A percentile compares a stretch with the other conserved stretches of the same genome.
phyloP scores from a whole-genome alignment of 2,113 vertebrate species.

The Delphinus delphis region DNA sequence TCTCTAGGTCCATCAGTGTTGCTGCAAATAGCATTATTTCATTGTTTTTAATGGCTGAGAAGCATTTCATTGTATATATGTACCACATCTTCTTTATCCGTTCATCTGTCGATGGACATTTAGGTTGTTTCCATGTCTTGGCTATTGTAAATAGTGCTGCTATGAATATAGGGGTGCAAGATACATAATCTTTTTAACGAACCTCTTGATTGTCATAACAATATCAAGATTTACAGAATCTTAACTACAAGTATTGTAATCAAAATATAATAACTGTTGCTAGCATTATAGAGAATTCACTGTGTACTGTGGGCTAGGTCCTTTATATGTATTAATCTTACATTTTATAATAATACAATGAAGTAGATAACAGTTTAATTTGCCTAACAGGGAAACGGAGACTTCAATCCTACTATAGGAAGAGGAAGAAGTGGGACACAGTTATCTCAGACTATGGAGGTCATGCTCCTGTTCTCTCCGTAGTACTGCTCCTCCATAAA shows the following conservation, averaged over 20 bases:
- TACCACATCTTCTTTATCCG: background rate
- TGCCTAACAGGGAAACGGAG: background rate
- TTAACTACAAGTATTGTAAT: background rate
- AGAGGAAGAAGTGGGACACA: background rate
- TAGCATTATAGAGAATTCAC: background rate
- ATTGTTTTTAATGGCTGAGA: background rate
- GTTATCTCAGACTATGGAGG: background rate
- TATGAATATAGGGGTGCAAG: background rate
- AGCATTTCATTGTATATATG: background rate
- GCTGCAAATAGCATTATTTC: background rate
- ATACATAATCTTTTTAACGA: background rate
- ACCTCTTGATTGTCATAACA: background rate
- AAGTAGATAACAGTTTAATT: background rate
- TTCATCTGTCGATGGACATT: background rate
- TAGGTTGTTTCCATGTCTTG: background rate
- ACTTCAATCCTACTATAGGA: background rate
- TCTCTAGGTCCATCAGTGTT: background rate
- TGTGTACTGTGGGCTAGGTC: background rate
- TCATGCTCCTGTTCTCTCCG: accelerated
- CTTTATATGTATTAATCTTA: background rate
- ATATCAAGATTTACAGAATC: background rate
- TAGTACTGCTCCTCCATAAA: background rate
- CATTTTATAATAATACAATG: background rate
- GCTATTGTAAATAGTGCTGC: background rate
- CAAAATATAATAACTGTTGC: background rate